A percentile compares a stretch with the other conserved stretches of the same genome.
Conservation (phyloP, 2,797 vertebrate genomes). For the Scleropages formosus region DNA sequence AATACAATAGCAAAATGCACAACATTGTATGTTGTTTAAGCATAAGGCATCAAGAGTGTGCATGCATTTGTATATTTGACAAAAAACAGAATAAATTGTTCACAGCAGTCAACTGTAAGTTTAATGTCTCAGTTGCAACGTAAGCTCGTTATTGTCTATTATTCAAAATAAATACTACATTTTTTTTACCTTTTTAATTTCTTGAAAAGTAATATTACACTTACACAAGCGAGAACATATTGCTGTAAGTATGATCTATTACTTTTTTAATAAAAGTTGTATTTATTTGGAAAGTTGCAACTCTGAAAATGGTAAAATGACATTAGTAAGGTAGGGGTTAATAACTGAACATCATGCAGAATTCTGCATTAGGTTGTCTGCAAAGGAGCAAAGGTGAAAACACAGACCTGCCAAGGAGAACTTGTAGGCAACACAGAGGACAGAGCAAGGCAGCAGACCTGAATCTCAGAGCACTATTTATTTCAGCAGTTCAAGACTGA, state of each 20-base stretch:
- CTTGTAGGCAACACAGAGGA: not conserved
- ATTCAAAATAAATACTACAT: no score
- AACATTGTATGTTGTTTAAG: no score
- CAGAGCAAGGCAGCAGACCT: not conserved
- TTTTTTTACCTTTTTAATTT: no score
- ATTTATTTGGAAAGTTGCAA: no score
- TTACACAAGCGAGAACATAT: not conserved
- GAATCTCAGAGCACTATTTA: constrained; percentile 7
- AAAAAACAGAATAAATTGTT: not conserved
- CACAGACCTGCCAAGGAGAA: not conserved
- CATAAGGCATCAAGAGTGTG: not conserved
- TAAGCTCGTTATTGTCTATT: no score
- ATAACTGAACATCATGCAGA: not conserved
- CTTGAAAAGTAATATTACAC: not conserved
- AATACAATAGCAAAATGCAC: no score
- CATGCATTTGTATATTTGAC: not conserved
- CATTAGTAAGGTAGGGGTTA: not conserved
- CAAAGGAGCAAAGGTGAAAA: not conserved
- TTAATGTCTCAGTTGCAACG: no score
- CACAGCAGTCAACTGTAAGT: no score
- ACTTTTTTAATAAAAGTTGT: no score
- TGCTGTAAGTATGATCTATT: no score
- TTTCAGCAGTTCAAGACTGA: constrained; percentile 7
- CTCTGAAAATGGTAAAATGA: no score
- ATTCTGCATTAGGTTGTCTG: not conserved